Evolutionary conservation across 2,888 invertebrate genomes (phyloP).

Genomic region (Rhabditoides inermis): DNA sequence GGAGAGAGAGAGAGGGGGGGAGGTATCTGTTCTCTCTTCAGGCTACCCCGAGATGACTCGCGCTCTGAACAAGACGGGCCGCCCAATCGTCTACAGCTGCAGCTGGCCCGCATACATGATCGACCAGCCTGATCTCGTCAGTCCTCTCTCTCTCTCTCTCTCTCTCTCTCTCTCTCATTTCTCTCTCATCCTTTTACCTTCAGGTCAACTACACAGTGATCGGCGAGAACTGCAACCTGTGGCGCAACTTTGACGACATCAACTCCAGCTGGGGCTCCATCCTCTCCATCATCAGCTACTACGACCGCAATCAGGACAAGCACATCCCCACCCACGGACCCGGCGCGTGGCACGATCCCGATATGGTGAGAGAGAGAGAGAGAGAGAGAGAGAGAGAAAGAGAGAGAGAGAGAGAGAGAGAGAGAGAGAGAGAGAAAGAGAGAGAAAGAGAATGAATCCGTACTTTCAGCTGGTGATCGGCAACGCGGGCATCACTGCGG

Average conservation of each 20-base stretch:
- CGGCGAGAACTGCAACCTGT: constrained; percentile 55
- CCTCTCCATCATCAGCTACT: constrained; percentile 54
- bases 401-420: too few species aligned
- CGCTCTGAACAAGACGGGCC: constrained; percentile 79
- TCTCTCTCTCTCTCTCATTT: background rate
- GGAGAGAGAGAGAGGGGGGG: background rate
- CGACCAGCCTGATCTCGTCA: constrained; percentile 35
- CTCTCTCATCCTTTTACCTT: background rate
- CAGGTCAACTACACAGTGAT: constrained; percentile 53
- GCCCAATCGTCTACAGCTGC: constrained; percentile 89
- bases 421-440: too few species aligned
- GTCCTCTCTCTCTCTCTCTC: too few species aligned
- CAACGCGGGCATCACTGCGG: constrained; percentile 40
- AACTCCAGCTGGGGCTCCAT: constrained; percentile 55
- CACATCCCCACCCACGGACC: constrained; percentile 55
- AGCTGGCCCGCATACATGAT: constrained; percentile 86
- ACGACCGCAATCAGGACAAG: constrained; percentile 54
- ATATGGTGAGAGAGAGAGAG: constrained; percentile 53
- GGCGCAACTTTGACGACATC: constrained; percentile 57
- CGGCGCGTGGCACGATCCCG: constrained; percentile 58
- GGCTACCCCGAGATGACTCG: constrained; percentile 87
- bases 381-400: background rate
- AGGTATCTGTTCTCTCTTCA: constrained; percentile 45
- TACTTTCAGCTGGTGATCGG: constrained; percentile 40
- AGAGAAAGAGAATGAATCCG: background rate